A percentile compares a stretch with the other conserved stretches of the same genome.
Conservation (phyloP, 92 coral and sea anemone genomes). For the Zoanthus solanderi region DNA sequence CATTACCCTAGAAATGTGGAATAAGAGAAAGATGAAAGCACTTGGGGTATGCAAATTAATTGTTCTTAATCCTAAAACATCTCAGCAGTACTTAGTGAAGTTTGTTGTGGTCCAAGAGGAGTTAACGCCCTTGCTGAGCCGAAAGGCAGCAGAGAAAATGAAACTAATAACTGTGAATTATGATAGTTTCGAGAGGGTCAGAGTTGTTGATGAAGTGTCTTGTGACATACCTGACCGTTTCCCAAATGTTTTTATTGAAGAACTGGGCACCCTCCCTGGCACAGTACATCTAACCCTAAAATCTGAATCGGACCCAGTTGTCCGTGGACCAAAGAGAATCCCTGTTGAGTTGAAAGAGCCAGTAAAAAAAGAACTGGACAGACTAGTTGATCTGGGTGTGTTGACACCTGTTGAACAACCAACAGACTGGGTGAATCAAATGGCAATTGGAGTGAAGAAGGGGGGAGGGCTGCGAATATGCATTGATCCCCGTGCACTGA, state of each 20-base stretch:
- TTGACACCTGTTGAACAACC: conserved; percentile 53
- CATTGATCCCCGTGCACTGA: conserved; percentile 29
- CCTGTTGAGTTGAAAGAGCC: no score
- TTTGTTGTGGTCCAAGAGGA: conserved; percentile 46
- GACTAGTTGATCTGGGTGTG: conserved; percentile 30
- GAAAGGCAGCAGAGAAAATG: no score
- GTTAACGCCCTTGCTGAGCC: conserved; percentile 22
- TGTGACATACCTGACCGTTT: conserved; percentile 9
- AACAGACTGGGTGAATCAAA: conserved; percentile 59
- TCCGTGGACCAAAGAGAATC: conserved; percentile 18
- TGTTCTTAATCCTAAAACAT: conserved; percentile 36
- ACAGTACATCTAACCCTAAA: conserved; percentile 45
- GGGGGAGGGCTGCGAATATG: conserved; percentile 49
- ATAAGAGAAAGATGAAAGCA: conserved; percentile 23
- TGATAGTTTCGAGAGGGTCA: conserved; percentile 47
- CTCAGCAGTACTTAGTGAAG: conserved; percentile 41
- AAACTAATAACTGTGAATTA: conserved; percentile 47
- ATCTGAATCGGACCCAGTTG: conserved; percentile 42
- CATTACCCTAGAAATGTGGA: conserved; percentile 55
- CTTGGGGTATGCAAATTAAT: conserved; percentile 33
- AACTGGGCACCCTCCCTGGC: conserved; percentile 58
- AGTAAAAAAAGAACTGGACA: not conserved
- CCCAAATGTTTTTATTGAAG: conserved; percentile 34
- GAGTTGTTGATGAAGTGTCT: conserved; percentile 28
- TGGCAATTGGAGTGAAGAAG: conserved; percentile 51